Conservation (phyloP, 2,888 invertebrate species). For the Cheilosia scutellata region DNA sequence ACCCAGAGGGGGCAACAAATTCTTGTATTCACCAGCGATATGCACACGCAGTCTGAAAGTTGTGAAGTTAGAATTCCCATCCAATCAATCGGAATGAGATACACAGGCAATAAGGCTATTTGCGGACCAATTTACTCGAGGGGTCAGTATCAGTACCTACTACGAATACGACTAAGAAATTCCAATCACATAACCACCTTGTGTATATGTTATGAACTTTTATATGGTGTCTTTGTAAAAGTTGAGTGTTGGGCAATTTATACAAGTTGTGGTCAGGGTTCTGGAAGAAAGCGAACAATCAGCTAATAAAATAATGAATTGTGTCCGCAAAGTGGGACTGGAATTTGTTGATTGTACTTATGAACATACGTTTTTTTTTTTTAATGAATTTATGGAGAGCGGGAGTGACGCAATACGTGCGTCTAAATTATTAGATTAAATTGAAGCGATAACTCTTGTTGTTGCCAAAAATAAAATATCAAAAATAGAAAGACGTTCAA, state of each 20-base stretch:
- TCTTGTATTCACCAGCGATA: conserved; percentile 3
- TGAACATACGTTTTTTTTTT: neutral
- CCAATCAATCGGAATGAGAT: conserved; percentile 12
- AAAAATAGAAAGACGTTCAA: neutral
- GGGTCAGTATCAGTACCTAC: no score
- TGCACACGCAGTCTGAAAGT: neutral
- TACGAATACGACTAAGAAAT: neutral
- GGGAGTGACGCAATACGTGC: conserved; percentile 13
- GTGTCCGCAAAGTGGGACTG: neutral
- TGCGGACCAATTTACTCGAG: conserved; percentile 11
- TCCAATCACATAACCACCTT: conserved; percentile 4
- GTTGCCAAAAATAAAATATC: neutral
- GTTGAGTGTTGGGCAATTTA: conserved; percentile 3
- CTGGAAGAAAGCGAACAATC: neutral
- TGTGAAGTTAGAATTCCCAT: conserved; percentile 22
- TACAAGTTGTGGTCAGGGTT: neutral
- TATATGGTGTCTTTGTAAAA: neutral
- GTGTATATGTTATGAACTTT: conserved; percentile 8
- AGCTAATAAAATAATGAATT: neutral
- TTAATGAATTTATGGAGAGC: conserved; percentile 5
- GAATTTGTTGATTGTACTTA: conserved; percentile 1
- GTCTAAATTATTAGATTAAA: neutral
- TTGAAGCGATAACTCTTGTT: neutral
- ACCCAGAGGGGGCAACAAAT: neutral
- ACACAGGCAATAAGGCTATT: conserved; percentile 27